Evolutionary conservation across 1,140 invertebrate genomes (phyloP).

Genomic region (Magallana gigas): DNA sequence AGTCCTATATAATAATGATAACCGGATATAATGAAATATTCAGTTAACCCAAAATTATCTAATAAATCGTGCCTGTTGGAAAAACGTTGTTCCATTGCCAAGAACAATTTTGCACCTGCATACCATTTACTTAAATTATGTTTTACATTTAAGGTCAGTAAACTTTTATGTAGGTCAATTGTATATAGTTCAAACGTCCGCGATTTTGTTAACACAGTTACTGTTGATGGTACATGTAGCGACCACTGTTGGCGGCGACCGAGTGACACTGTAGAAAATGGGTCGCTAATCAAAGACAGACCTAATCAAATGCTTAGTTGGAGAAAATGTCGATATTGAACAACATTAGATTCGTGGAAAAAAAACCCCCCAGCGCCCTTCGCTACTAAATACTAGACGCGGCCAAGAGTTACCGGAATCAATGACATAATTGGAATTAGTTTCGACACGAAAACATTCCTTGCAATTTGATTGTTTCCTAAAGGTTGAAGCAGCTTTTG

Average conservation of each 20-base stretch:
- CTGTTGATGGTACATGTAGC: background rate
- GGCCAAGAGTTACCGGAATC: background rate
- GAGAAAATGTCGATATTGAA: slow-evolving; percentile 1
- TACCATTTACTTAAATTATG: background rate
- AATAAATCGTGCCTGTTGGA: background rate
- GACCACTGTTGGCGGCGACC: background rate
- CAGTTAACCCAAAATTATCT: background rate
- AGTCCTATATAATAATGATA: too few species aligned
- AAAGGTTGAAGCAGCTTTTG: too few species aligned
- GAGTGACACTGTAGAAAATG: background rate
- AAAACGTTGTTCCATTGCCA: background rate
- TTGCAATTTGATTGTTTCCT: background rate
- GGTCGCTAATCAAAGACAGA: background rate
- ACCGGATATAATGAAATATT: background rate
- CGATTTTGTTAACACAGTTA: background rate
- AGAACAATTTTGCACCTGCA: slow-evolving; percentile 15
- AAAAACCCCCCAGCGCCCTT: background rate
- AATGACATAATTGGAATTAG: background rate
- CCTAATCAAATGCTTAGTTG: background rate
- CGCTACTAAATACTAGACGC: background rate
- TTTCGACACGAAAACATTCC: background rate
- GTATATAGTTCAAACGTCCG: background rate
- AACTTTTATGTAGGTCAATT: background rate
- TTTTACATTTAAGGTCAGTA: background rate
- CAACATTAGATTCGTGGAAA: background rate